phyloP scores from a whole-genome alignment of 2,797 vertebrate species.

The Enteromius afrohamiltoni region DNA sequence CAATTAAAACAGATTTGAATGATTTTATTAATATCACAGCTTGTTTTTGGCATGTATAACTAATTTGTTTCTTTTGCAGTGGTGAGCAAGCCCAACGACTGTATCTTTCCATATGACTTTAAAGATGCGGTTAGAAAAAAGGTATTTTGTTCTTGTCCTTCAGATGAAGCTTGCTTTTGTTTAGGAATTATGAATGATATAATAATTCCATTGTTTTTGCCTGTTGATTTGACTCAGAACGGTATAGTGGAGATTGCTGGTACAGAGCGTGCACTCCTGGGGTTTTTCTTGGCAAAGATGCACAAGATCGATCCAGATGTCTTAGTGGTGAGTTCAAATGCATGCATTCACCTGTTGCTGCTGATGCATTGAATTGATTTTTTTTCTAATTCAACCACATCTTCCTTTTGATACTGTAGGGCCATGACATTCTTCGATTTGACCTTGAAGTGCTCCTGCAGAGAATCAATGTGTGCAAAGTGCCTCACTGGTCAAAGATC shows the following conservation, averaged over 20 bases:
- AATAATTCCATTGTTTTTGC: neutral
- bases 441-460: conserved; percentile 96
- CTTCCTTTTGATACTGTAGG: conserved; percentile 63
- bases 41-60: neutral
- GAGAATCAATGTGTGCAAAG: conserved; percentile 90
- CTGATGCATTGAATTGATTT: neutral
- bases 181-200: neutral
- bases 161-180: neutral
- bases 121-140: conserved; percentile 86
- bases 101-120: conserved; percentile 94
- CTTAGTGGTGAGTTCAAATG: conserved; percentile 87
- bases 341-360: neutral
- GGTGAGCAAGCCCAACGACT: conserved; percentile 90
- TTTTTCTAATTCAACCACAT: neutral
- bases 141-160: conserved; percentile 72
- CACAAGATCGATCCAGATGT: conserved; percentile 98
- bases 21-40: neutral
- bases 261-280: conserved; percentile 92
- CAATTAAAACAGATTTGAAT: neutral
- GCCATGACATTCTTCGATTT: conserved; percentile 95
- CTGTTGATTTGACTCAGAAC: conserved; percentile 76
- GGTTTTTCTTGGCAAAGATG: conserved; percentile 95
- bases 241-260: conserved; percentile 90
- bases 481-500: conserved; percentile 97
- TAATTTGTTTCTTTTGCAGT: conserved; percentile 75